Percentiles rank a stretch among this genome's conserved stretches.
phyloP scores from a whole-genome alignment of 2,797 vertebrate genomes.

The Cynodonichthys magdalenae region DNA sequence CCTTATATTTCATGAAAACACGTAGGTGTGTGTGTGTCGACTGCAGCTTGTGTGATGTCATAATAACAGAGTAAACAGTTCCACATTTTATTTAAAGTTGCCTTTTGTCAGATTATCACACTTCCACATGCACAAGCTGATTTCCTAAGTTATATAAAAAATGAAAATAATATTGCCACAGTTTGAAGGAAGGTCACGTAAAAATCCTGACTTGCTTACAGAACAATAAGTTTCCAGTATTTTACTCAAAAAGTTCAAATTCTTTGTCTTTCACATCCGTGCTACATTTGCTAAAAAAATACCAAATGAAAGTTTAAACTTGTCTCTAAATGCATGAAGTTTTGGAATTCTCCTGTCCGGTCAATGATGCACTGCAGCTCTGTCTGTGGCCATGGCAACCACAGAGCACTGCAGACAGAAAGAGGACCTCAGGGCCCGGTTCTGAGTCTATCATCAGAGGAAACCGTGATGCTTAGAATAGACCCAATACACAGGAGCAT shows the following conservation, averaged over 20 bases:
- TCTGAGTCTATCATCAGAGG: conserved; percentile 42
- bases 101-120: neutral
- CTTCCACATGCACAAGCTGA: neutral
- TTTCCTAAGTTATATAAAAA: neutral
- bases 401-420: conserved; percentile 42
- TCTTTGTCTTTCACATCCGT: too few relatives aligned
- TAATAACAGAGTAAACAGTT: neutral
- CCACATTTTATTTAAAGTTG: neutral
- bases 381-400: conserved; percentile 64
- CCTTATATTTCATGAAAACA: conserved; percentile 1
- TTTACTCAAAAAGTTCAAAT: neutral
- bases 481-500: conserved; percentile 41
- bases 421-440: conserved; percentile 40
- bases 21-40: neutral
- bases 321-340: conserved; percentile 6
- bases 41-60: conserved; percentile 7
- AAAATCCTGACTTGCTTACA: neutral
- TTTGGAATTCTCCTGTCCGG: too few relatives aligned
- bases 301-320: conserved; percentile 21
- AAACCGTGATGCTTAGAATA: conserved; percentile 54
- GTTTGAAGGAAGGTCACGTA: too few relatives aligned
- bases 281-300: conserved; percentile 6
- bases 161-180: neutral
- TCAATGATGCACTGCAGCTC: conserved; percentile 35
- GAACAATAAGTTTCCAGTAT: neutral